Evolutionary conservation across 2,797 vertebrate genomes (phyloP).

Genomic region (Buceros bicornis): DNA sequence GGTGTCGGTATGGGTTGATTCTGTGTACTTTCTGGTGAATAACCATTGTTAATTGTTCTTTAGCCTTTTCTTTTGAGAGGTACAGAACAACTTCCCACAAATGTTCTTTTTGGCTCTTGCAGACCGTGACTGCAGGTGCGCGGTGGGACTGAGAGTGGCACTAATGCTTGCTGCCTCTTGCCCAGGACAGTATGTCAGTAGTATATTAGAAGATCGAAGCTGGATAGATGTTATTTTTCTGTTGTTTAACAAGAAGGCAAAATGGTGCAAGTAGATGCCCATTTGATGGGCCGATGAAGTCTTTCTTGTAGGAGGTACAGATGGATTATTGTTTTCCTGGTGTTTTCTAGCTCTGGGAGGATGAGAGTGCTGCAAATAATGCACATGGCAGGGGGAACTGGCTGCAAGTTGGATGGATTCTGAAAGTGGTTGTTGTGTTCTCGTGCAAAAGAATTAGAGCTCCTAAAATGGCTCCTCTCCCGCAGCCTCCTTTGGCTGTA

Average conservation of each 20-base stretch:
- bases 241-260: not conserved
- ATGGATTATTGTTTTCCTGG: not conserved
- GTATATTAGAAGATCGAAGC: not conserved
- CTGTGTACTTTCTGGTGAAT: slow-evolving; percentile 4
- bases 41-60: slow-evolving; percentile 57
- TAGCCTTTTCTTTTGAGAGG: slow-evolving; percentile 23
- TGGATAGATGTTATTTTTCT: not conserved
- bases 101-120: slow-evolving; percentile 14
- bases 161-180: not conserved
- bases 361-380: not conserved
- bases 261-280: not conserved
- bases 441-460: not conserved
- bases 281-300: not conserved
- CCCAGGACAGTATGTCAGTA: not conserved
- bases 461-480: slow-evolving; percentile 44
- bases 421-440: not conserved
- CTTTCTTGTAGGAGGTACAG: not conserved
- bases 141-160: not conserved
- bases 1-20: not conserved
- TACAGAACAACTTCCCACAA: not conserved
- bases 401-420: not conserved
- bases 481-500: not conserved
- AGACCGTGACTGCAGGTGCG: not conserved
- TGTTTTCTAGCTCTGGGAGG: not conserved
- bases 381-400: not conserved